Conservation (phyloP, 2,113 vertebrate genomes). For the Calidris pugnax region DNA sequence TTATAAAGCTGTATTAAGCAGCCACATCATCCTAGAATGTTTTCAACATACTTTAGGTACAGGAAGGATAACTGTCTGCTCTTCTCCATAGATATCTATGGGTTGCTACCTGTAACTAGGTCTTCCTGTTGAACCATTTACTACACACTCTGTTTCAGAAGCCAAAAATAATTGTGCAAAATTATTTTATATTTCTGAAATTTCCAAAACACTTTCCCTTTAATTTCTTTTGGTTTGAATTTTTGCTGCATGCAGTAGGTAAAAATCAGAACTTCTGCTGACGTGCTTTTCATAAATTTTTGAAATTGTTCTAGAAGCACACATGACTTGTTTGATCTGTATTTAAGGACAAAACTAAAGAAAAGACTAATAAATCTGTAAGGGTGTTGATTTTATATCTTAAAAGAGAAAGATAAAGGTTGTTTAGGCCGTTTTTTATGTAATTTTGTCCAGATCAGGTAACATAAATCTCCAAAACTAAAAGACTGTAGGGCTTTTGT, state of each 20-base stretch:
- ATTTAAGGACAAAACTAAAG: background rate
- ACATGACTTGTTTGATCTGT: accelerated
- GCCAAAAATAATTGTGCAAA: background rate
- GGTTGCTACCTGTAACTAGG: background rate
- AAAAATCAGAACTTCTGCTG: background rate
- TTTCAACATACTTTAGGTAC: background rate
- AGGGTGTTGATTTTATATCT: background rate
- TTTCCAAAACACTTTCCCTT: background rate
- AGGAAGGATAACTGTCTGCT: background rate
- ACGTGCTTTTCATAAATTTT: background rate
- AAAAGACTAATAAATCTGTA: background rate
- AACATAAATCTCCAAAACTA: background rate
- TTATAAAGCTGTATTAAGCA: background rate
- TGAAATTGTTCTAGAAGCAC: background rate
- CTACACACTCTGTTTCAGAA: background rate
- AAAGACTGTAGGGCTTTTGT: background rate
- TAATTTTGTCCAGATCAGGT: background rate
- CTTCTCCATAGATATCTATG: background rate
- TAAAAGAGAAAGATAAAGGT: background rate
- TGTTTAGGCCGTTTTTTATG: background rate
- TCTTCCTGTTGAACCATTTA: background rate
- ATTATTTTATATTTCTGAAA: background rate
- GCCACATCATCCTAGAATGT: background rate
- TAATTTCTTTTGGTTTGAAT: background rate
- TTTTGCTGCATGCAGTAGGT: background rate